These are phyloP conservation scores for Sphaeramia orbicularis DNA, from an alignment of 2,797 vertebrate species.

Conservation along the genomic window DNA sequence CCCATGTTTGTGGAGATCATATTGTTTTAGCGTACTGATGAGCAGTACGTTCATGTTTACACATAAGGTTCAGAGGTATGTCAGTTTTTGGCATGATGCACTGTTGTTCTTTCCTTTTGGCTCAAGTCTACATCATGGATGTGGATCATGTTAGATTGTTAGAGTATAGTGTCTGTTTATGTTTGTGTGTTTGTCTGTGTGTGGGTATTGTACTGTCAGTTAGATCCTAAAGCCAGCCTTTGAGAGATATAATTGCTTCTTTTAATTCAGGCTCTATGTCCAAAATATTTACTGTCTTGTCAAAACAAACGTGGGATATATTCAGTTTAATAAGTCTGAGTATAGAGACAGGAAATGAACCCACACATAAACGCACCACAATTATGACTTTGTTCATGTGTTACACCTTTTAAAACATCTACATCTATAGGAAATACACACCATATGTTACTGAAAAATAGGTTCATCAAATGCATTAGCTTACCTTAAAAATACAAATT, in stretches of 20 bases:
- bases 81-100: constrained; percentile 41
- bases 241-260: not conserved
- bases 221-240: not conserved
- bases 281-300: constrained; percentile 18
- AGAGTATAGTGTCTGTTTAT: constrained; percentile 10
- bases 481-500: too few relatives aligned
- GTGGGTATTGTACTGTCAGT: constrained; percentile 1
- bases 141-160: constrained; percentile 43
- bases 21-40: constrained; percentile 56
- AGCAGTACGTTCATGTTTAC: constrained; percentile 54
- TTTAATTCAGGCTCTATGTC: constrained; percentile 7
- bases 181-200: constrained; percentile 20
- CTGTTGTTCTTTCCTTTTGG: constrained; percentile 50
- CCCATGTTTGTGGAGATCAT: constrained; percentile 31
- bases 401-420: too few relatives aligned
- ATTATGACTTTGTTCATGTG: too few relatives aligned
- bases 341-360: too few relatives aligned
- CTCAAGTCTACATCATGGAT: constrained; percentile 9
- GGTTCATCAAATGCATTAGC: too few relatives aligned
- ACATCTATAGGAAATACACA: too few relatives aligned
- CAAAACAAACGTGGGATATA: not conserved
- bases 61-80: constrained; percentile 54
- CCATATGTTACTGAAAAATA: too few relatives aligned
- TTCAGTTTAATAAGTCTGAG: too few relatives aligned
- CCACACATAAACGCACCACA: too few relatives aligned